phyloP scores from a whole-genome alignment of 2,113 vertebrate genomes.

The Sinocyclocheilus grahami region DNA sequence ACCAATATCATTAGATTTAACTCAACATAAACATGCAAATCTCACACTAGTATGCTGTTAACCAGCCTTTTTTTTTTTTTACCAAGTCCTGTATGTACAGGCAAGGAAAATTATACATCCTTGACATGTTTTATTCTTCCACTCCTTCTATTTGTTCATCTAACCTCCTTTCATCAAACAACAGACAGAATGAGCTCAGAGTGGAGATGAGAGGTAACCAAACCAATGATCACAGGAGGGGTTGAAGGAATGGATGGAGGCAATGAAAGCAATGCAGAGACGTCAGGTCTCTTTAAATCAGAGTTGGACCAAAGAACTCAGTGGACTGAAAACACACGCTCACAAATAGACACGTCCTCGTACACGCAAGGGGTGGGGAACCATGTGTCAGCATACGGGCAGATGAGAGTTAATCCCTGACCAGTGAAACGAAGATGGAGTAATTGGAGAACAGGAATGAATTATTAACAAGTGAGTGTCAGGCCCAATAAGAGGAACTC shows the following conservation, averaged over 20 bases:
- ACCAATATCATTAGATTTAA: not conserved
- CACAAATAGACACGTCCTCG: not conserved
- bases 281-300: conserved; percentile 1
- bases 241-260: conserved; percentile 7
- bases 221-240: conserved; percentile 4
- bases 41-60: not conserved
- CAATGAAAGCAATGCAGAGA: conserved; percentile 18
- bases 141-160: conserved; percentile 1
- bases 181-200: not conserved
- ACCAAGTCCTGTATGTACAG: not conserved
- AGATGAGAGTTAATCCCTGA: conserved; percentile 18
- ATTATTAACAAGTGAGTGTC: conserved; percentile 42
- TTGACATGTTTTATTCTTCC: not conserved
- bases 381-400: conserved; percentile 13
- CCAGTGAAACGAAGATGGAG: conserved; percentile 35
- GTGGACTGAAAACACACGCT: conserved; percentile 5
- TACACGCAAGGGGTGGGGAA: not conserved
- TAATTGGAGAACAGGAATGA: conserved; percentile 32
- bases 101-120: not conserved
- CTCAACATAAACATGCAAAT: not conserved
- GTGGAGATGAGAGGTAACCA: conserved; percentile 12
- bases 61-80: not conserved
- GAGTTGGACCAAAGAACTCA: not conserved
- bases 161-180: not conserved
- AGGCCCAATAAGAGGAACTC: conserved; percentile 32